phyloP scores from a whole-genome alignment of 2,797 vertebrate genomes.

The Clarias laeviceps region DNA sequence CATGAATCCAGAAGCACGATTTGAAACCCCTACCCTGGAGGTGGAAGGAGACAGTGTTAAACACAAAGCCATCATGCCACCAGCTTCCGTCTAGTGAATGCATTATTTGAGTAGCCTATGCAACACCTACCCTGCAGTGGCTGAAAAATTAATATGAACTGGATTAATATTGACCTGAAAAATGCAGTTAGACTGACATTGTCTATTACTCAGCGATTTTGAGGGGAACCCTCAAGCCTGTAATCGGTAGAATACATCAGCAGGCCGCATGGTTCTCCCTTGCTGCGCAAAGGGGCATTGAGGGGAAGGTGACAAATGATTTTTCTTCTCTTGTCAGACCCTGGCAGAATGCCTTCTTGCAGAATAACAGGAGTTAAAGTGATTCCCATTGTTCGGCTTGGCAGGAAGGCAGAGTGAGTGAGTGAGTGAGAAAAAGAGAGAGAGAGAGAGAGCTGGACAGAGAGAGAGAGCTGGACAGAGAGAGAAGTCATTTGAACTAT shows the following conservation, averaged over 20 bases:
- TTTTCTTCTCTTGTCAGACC: constrained; percentile 68
- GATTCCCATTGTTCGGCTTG: constrained; percentile 73
- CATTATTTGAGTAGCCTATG: background rate
- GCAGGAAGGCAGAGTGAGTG: constrained; percentile 54
- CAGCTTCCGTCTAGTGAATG: background rate
- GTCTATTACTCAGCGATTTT: constrained; percentile 51
- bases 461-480: constrained; percentile 34
- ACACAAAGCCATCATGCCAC: too few species aligned
- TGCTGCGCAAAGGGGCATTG: constrained; percentile 32
- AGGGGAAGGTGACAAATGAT: constrained; percentile 46
- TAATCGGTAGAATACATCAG: constrained; percentile 50
- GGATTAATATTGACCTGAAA: constrained; percentile 33
- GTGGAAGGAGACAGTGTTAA: too few species aligned
- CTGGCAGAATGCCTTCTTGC: constrained; percentile 72
- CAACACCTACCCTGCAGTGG: constrained; percentile 9
- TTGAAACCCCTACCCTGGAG: too few species aligned
- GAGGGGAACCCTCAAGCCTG: constrained; percentile 41
- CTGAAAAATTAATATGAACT: constrained; percentile 15
- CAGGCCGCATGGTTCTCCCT: constrained; percentile 21
- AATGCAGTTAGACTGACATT: constrained; percentile 39
- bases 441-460: constrained; percentile 22
- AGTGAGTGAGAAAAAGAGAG: constrained; percentile 59
- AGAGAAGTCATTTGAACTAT: constrained; percentile 77
- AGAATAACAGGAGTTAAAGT: constrained; percentile 77
- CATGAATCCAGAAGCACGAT: too few species aligned